Conservation (phyloP, 2,797 vertebrate species). For the Artibeus lituratus region DNA sequence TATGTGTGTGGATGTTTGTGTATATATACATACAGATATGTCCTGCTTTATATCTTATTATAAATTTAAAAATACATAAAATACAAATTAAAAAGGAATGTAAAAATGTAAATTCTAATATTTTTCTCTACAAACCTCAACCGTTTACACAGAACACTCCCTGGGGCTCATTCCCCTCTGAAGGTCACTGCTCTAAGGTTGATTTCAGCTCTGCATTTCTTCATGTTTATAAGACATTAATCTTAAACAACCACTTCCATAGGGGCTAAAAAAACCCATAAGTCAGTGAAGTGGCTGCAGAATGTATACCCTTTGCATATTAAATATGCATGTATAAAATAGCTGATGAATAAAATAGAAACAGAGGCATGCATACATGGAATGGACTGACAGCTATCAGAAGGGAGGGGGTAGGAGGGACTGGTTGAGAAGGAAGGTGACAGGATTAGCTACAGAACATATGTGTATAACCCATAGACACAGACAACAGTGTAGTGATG, state of each 20-base stretch:
- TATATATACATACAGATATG: neutral
- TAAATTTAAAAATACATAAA: neutral
- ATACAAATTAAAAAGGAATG: neutral
- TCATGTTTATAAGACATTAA: neutral
- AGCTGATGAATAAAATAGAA: neutral
- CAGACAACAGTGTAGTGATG: neutral
- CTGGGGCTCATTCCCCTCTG: neutral
- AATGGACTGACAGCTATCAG: neutral
- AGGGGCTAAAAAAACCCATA: neutral
- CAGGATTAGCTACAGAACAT: neutral
- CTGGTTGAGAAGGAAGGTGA: neutral
- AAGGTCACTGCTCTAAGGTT: neutral
- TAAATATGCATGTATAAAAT: neutral
- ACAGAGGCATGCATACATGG: neutral
- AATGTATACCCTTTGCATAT: neutral
- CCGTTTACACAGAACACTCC: neutral
- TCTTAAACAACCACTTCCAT: neutral
- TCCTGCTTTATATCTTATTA: neutral
- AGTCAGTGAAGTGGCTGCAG: neutral
- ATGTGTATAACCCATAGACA: neutral
- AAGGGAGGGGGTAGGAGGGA: too few species aligned
- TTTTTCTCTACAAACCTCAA: neutral
- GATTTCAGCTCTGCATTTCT: neutral
- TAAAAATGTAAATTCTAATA: neutral
- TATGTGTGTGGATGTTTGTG: neutral